Conservation (phyloP, 1,140 invertebrate genomes). For the Mizuhopecten yessoensis region DNA sequence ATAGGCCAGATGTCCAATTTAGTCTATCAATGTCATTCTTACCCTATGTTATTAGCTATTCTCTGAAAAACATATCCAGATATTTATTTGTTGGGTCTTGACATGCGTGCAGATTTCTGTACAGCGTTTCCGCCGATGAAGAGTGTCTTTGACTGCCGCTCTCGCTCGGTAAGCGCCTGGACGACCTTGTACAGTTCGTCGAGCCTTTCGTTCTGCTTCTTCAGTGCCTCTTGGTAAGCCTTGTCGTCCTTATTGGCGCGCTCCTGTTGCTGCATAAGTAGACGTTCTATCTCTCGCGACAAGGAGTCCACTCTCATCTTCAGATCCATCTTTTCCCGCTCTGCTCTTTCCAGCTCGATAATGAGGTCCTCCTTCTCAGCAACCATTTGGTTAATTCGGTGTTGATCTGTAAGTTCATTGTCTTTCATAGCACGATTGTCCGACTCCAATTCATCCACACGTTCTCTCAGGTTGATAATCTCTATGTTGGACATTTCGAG, state of each 20-base stretch:
- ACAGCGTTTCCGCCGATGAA: constrained; percentile 60
- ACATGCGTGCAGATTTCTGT: constrained; percentile 46
- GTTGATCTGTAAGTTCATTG: constrained; percentile 62
- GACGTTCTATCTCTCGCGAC: constrained; percentile 58
- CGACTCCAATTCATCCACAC: constrained; percentile 59
- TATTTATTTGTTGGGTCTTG: constrained; percentile 9
- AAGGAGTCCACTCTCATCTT: constrained; percentile 59
- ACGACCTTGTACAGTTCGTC: constrained; percentile 65
- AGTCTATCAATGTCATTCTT: no score
- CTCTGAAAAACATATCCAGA: no score
- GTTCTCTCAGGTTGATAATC: constrained; percentile 52
- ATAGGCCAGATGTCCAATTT: no score
- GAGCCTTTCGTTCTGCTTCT: constrained; percentile 62
- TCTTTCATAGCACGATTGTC: constrained; percentile 61
- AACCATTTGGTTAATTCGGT: constrained; percentile 57
- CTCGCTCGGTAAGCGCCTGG: constrained; percentile 59
- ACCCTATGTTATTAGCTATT: no score
- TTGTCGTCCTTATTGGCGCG: constrained; percentile 60
- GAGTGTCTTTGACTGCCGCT: constrained; percentile 59
- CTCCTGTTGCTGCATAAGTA: constrained; percentile 60
- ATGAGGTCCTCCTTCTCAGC: constrained; percentile 63
- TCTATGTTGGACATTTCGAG: constrained; percentile 50
- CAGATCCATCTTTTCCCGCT: constrained; percentile 61
- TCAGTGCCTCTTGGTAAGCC: constrained; percentile 61
- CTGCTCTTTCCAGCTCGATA: constrained; percentile 57